phyloP scores from a whole-genome alignment of 1,140 invertebrate genomes.

The Lethrus apterus region DNA sequence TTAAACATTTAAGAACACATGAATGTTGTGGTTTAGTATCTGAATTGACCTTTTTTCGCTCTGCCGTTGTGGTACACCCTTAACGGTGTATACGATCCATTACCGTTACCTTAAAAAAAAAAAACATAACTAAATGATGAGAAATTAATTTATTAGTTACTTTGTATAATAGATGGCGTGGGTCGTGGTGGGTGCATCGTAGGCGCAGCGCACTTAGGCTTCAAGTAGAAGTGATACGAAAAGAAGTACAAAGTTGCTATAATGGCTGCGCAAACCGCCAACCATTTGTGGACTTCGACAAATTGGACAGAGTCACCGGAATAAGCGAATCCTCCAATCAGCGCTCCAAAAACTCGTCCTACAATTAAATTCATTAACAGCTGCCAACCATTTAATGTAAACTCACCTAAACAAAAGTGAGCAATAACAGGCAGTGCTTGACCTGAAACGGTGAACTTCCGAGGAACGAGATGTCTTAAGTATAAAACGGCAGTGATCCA shows the following conservation, averaged over 20 bases:
- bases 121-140: conserved; percentile 17
- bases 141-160: conserved; percentile 18
- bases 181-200: conserved; percentile 32
- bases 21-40: too few relatives aligned
- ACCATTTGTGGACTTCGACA: conserved; percentile 31
- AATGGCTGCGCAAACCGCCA: conserved; percentile 55
- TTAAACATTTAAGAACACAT: too few relatives aligned
- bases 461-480: conserved; percentile 69
- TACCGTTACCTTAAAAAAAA: conserved; percentile 56
- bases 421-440: conserved; percentile 75
- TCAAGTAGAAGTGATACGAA: conserved; percentile 62
- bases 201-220: conserved; percentile 59
- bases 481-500: conserved; percentile 79
- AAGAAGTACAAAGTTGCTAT: conserved; percentile 58
- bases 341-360: conserved; percentile 60
- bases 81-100: conserved; percentile 67
- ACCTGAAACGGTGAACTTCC: conserved; percentile 70
- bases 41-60: conserved; percentile 68
- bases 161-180: conserved; percentile 31
- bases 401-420: conserved; percentile 69
- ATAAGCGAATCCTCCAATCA: conserved; percentile 35
- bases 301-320: conserved; percentile 30
- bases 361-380: conserved; percentile 8
- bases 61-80: conserved; percentile 70
- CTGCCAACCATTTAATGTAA: not conserved